A percentile compares a stretch with the other conserved stretches of the same genome.
These are phyloP conservation scores for Argentina silus DNA, from an alignment of 2,797 vertebrate genomes.

Conservation along the genomic window DNA sequence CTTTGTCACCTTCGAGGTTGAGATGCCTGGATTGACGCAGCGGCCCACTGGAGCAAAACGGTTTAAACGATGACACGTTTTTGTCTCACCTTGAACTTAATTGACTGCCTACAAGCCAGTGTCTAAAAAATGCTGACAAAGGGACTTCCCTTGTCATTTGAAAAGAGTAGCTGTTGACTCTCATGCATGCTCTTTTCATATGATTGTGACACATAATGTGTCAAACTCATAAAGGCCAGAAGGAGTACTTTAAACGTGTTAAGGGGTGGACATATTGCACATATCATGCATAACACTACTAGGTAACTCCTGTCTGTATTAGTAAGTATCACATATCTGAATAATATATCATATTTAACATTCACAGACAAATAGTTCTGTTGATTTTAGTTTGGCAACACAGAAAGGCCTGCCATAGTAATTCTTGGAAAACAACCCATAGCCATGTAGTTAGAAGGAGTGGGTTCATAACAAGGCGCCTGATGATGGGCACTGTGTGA, in stretches of 20 bases:
- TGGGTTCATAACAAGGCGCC: constrained; percentile 47
- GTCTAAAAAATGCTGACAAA: constrained; percentile 73
- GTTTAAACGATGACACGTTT: constrained; percentile 75
- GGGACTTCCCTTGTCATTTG: constrained; percentile 51
- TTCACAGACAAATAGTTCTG: neutral
- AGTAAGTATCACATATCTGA: constrained; percentile 27
- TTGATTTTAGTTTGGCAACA: no score
- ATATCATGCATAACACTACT: constrained; percentile 29
- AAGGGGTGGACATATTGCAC: constrained; percentile 21
- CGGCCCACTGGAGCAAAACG: constrained; percentile 64
- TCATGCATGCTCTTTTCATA: constrained; percentile 37
- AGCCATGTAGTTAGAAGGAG: constrained; percentile 13
- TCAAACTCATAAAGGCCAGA: constrained; percentile 13
- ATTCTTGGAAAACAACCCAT: constrained; percentile 2
- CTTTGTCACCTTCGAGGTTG: constrained; percentile 63
- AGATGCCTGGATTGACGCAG: constrained; percentile 66
- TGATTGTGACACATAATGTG: constrained; percentile 33
- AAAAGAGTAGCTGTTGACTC: constrained; percentile 47
- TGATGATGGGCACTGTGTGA: constrained; percentile 47
- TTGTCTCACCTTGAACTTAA: constrained; percentile 82
- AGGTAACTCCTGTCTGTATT: constrained; percentile 42
- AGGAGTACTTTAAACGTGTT: constrained; percentile 15
- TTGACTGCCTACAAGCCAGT: constrained; percentile 73
- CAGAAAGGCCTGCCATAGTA: neutral
- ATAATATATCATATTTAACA: no score